A percentile compares a stretch with the other conserved stretches of the same genome.
phyloP scores from a whole-genome alignment of 2,888 invertebrate genomes.

The Noctua comes region DNA sequence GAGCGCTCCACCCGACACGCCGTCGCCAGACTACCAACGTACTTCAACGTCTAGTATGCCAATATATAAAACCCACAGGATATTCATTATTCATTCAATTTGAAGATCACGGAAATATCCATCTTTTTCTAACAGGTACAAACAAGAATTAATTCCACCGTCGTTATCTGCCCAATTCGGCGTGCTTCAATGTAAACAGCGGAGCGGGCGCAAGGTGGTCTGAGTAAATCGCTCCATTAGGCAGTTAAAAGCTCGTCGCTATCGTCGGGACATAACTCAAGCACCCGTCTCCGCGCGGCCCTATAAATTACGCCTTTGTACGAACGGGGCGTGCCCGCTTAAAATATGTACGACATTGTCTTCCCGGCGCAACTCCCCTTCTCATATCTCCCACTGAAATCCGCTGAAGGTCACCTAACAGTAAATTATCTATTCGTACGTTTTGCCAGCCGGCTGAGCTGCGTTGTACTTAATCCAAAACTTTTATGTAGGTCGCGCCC shows the following conservation, averaged over 20 bases:
- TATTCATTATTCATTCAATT: conserved; percentile 57
- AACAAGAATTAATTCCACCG: conserved; percentile 72
- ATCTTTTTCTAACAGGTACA: conserved; percentile 65
- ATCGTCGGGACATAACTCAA: conserved; percentile 89
- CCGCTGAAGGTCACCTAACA: conserved; percentile 82
- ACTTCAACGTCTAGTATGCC: conserved; percentile 26
- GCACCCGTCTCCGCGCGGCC: conserved; percentile 88
- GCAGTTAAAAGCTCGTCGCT: conserved; percentile 90
- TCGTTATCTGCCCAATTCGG: conserved; percentile 74
- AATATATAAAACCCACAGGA: conserved; percentile 34
- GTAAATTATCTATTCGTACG: conserved; percentile 83
- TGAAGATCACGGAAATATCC: conserved; percentile 59
- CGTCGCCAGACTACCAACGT: conserved; percentile 59
- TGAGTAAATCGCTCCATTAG: conserved; percentile 90
- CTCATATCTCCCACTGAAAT: conserved; percentile 85
- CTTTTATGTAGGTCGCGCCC: conserved; percentile 79
- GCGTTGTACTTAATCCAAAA: conserved; percentile 74
- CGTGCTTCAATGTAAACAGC: conserved; percentile 81
- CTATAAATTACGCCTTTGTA: conserved; percentile 90
- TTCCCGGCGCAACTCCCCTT: conserved; percentile 83
- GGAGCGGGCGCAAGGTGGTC: conserved; percentile 86
- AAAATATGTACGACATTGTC: conserved; percentile 90
- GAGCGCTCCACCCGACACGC: conserved; percentile 68
- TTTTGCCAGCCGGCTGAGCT: conserved; percentile 74
- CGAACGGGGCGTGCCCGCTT: conserved; percentile 88